Percentiles rank a stretch among this genome's conserved stretches.
Evolutionary conservation across 2,888 invertebrate genomes (phyloP).

Genomic region (Cetonia aurata): DNA sequence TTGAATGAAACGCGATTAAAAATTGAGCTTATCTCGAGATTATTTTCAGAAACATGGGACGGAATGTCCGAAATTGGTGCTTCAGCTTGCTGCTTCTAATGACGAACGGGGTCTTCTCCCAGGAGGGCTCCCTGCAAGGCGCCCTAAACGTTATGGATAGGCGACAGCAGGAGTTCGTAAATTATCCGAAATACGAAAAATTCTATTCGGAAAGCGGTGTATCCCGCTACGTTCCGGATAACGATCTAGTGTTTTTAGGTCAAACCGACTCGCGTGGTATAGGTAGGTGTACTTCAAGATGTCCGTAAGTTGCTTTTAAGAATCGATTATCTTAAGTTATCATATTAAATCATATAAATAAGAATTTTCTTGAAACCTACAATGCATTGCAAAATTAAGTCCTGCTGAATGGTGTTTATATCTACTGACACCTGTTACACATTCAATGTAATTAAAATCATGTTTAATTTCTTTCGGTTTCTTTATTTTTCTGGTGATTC

Average conservation of each 20-base stretch:
- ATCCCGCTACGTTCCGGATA: conserved; percentile 45
- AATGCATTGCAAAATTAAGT: too few species aligned
- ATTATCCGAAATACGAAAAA: conserved; percentile 51
- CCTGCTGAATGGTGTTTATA: too few species aligned
- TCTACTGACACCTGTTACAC: not conserved
- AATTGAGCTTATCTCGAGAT: not conserved
- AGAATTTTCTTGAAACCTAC: not conserved
- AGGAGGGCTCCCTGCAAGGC: conserved; percentile 66
- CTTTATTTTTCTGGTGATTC: too few species aligned
- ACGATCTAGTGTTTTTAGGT: conserved; percentile 51
- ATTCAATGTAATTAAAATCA: not conserved
- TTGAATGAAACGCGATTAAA: not conserved
- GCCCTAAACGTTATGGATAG: conserved; percentile 67
- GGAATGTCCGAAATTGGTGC: conserved; percentile 27
- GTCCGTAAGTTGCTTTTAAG: too few species aligned
- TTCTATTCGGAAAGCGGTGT: conserved; percentile 47
- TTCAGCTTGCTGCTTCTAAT: conserved; percentile 40
- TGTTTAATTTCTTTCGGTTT: not conserved
- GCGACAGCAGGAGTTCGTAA: conserved; percentile 64
- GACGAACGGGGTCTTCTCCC: conserved; percentile 49
- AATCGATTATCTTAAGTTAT: too few species aligned
- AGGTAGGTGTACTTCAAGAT: conserved; percentile 32
- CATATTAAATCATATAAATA: too few species aligned
- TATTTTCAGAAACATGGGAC: conserved; percentile 34
- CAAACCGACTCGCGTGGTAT: conserved; percentile 42